These are phyloP conservation scores for Diplazon laetatorius DNA, from an alignment of 2,888 invertebrate species.

Conservation along the genomic window DNA sequence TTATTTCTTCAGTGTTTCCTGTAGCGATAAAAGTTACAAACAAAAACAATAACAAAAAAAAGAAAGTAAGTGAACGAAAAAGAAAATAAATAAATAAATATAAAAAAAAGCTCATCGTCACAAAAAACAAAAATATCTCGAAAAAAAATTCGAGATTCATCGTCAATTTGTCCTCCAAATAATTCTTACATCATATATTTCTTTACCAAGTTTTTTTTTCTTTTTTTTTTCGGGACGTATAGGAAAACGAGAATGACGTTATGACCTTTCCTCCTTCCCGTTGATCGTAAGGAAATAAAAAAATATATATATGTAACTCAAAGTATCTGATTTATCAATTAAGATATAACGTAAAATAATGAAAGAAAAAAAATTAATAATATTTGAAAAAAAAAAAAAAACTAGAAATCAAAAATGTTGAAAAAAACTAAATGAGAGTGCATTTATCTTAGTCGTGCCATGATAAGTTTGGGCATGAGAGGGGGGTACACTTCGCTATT, in stretches of 20 bases:
- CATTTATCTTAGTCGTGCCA: slow-evolving; percentile 63
- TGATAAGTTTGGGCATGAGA: slow-evolving; percentile 47
- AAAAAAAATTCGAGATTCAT: neutral
- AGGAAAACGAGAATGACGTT: neutral
- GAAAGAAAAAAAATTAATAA: no score
- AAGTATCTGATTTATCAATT: slow-evolving; percentile 53
- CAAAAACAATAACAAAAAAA: neutral
- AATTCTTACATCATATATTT: slow-evolving; percentile 13
- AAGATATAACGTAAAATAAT: slow-evolving; percentile 47
- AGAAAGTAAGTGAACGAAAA: neutral
- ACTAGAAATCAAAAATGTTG: slow-evolving; percentile 37
- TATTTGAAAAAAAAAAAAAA: slow-evolving; percentile 50
- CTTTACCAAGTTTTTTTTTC: neutral
- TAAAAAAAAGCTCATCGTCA: neutral
- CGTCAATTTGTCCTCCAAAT: slow-evolving; percentile 8
- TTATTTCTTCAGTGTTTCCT: slow-evolving; percentile 5
- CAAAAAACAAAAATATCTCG: neutral
- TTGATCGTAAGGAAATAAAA: slow-evolving; percentile 46
- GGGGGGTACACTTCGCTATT: slow-evolving; percentile 39
- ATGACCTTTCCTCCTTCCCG: slow-evolving; percentile 4
- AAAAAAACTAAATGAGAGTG: slow-evolving; percentile 50
- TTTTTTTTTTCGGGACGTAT: no score
- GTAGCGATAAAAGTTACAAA: slow-evolving; percentile 13
- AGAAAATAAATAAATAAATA: neutral
- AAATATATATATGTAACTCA: slow-evolving; percentile 29